Percentiles rank a stretch among this genome's conserved stretches.
Conservation (phyloP, 2,797 vertebrate genomes). For the Cirrhinus molitorella region DNA sequence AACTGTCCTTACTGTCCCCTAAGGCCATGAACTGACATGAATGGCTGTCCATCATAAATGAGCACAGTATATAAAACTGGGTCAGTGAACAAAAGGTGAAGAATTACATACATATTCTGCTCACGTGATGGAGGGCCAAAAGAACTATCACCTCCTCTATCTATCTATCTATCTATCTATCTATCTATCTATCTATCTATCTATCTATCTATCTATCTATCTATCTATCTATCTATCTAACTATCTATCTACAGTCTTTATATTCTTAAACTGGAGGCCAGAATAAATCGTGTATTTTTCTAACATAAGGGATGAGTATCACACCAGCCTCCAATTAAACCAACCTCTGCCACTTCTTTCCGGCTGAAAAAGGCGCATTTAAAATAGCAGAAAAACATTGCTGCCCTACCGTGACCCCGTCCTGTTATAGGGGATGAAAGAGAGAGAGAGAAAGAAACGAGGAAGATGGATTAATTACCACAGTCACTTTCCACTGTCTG, state of each 20-base stretch:
- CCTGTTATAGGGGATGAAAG: slow-evolving; percentile 64
- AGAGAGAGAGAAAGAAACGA: slow-evolving; percentile 65
- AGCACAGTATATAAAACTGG: slow-evolving; percentile 25
- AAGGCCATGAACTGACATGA: slow-evolving; percentile 5
- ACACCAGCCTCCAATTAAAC: slow-evolving; percentile 5
- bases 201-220: not conserved
- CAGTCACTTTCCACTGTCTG: slow-evolving; percentile 71
- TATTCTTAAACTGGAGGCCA: not conserved
- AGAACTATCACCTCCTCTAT: not conserved
- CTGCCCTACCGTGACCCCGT: slow-evolving; percentile 68
- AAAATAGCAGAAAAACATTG: slow-evolving; percentile 41
- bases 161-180: not conserved
- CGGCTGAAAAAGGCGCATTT: slow-evolving; percentile 40
- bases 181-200: not conserved
- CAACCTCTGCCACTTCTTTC: slow-evolving; percentile 27
- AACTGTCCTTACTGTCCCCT: slow-evolving; percentile 12
- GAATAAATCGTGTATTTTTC: not conserved
- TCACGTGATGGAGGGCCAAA: not conserved
- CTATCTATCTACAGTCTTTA: not conserved
- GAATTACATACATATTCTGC: slow-evolving; percentile 13
- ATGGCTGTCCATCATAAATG: slow-evolving; percentile 32
- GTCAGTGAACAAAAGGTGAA: slow-evolving; percentile 45
- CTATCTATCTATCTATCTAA: not conserved
- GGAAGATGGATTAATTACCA: slow-evolving; percentile 79
- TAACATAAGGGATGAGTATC: not conserved